Conservation (phyloP, 2,888 invertebrate species). For the Tenthredo amoena region DNA sequence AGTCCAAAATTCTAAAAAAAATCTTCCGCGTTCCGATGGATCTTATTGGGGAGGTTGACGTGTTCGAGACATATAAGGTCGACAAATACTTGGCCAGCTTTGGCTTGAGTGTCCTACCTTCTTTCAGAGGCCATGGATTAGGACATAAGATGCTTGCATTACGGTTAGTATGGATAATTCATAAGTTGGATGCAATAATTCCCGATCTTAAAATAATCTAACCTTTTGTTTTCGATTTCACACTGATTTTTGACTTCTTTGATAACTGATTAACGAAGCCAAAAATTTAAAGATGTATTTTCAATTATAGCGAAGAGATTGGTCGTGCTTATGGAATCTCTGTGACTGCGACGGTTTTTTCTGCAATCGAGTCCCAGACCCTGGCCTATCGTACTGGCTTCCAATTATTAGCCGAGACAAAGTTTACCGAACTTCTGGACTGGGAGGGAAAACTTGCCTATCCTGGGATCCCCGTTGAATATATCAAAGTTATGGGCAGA, state of each 20-base stretch:
- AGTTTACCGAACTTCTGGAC: slow-evolving; percentile 60
- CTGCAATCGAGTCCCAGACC: slow-evolving; percentile 64
- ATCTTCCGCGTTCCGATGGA: slow-evolving; percentile 55
- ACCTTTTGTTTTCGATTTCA: background rate
- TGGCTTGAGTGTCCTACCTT: slow-evolving; percentile 71
- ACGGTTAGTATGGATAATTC: slow-evolving; percentile 62
- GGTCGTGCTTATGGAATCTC: slow-evolving; percentile 63
- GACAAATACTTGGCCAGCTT: slow-evolving; percentile 69
- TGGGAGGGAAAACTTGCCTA: slow-evolving; percentile 60
- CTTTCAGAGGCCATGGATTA: slow-evolving; percentile 70
- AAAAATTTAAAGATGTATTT: background rate
- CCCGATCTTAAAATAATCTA: too few species aligned
- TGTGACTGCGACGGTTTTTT: slow-evolving; percentile 65
- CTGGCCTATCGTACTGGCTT: slow-evolving; percentile 66
- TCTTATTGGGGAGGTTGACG: slow-evolving; percentile 59
- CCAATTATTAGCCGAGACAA: slow-evolving; percentile 55
- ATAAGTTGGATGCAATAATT: background rate
- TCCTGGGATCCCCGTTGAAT: slow-evolving; percentile 61
- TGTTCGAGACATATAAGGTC: slow-evolving; percentile 65
- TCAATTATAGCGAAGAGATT: slow-evolving; percentile 61
- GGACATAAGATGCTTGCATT: slow-evolving; percentile 64
- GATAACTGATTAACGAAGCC: background rate
- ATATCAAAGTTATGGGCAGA: slow-evolving; percentile 63
- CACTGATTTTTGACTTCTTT: background rate
- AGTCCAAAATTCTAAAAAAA: slow-evolving; percentile 53